Evolutionary conservation across 2,888 invertebrate species (phyloP).

Genomic region (Chrysina gloriosa): DNA sequence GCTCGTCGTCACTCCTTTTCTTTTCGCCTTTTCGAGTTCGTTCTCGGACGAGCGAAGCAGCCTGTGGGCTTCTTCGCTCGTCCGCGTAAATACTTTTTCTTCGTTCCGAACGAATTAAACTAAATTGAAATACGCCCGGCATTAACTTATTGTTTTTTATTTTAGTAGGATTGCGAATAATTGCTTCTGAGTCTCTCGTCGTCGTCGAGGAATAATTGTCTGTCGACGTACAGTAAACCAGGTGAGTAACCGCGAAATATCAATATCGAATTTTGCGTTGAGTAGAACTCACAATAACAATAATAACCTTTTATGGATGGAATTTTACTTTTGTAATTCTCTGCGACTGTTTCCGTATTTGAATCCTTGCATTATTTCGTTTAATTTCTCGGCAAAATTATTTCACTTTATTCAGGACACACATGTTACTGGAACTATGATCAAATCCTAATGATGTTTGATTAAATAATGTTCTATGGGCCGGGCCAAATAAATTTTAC

Average conservation of each 20-base stretch:
- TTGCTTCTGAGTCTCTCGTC: constrained; percentile 51
- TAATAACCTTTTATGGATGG: no score
- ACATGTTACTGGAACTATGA: no score
- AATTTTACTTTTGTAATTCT: no score
- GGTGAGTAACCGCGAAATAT: not conserved
- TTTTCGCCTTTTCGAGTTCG: not conserved
- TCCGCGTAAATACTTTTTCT: constrained; percentile 62
- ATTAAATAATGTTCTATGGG: no score
- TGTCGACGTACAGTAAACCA: not conserved
- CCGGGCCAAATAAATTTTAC: no score
- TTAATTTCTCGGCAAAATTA: no score
- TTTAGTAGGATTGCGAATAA: constrained; percentile 52
- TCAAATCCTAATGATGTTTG: no score
- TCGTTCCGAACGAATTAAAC: constrained; percentile 64
- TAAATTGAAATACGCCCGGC: constrained; percentile 65
- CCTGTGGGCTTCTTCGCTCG: not conserved
- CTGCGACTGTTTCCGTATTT: no score
- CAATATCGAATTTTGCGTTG: not conserved
- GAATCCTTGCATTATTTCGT: no score
- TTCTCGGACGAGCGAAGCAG: not conserved
- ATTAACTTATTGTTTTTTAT: constrained; percentile 62
- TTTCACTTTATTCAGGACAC: no score
- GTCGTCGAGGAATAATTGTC: constrained; percentile 13
- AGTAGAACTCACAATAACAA: not conserved
- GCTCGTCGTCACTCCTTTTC: constrained; percentile 1